These are phyloP conservation scores for Mycteria americana DNA, from an alignment of 2,797 vertebrate genomes.

Conservation along the genomic window DNA sequence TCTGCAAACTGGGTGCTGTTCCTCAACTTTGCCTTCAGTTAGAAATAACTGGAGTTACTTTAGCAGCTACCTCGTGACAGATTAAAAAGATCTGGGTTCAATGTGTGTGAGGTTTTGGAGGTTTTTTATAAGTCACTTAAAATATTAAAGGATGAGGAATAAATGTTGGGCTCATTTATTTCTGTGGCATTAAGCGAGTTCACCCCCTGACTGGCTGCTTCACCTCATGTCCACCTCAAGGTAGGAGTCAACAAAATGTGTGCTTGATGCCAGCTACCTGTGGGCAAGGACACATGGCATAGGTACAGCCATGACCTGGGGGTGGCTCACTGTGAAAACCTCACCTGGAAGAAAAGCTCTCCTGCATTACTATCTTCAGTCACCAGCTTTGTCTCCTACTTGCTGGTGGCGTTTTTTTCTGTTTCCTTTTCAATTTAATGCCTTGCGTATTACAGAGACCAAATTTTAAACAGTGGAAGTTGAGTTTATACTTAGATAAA, in stretches of 20 bases:
- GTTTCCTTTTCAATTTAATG: neutral
- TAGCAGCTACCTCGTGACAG: neutral
- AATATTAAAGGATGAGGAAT: neutral
- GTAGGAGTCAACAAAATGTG: neutral
- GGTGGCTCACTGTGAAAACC: neutral
- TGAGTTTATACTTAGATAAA: neutral
- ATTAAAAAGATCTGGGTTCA: neutral
- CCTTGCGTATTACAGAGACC: neutral
- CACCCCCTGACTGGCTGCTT: neutral
- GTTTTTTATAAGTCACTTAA: neutral
- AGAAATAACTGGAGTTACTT: neutral
- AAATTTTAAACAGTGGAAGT: neutral
- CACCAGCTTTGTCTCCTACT: neutral
- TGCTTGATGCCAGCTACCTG: neutral
- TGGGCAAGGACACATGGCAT: neutral
- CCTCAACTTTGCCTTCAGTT: neutral
- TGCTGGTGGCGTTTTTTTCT: neutral
- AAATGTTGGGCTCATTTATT: neutral
- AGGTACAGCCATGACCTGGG: neutral
- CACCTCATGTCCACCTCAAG: accelerated
- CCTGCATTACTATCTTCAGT: neutral
- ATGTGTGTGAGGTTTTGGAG: neutral
- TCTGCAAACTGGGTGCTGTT: neutral
- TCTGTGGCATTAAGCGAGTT: neutral
- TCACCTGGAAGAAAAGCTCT: neutral